Evolutionary conservation across 2,797 vertebrate species (phyloP), one percentile per base, ranked within the genome.

Genomic region (Orestias chungarensis): DNA sequence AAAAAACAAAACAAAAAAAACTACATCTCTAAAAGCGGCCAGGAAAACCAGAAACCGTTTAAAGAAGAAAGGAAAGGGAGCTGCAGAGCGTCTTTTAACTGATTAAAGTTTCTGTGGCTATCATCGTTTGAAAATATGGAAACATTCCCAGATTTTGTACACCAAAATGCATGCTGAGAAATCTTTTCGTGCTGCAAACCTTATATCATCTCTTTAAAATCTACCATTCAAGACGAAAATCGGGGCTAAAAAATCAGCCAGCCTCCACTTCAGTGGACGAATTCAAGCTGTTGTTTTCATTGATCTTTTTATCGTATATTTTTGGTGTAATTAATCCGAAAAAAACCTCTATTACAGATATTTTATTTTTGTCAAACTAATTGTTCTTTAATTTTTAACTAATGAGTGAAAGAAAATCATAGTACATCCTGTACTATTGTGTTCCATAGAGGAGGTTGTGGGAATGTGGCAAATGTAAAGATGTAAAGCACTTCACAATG

Each of bases 11-110:
- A n/a, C n/a, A n/a, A n/a, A n/a, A n/a, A n/a, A n/a, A n/a, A n/a
- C n/a, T n/a, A n/a, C 74, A 84, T 82, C 86, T 83, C 79, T 85
- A 83, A 87, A 76, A 15, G 87, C 86, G 91, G 78, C 87, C 82
- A 93, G 89, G 89, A 85, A 91, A 92, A 92, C 82, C 73, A 84
- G 70, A 81, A 85, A 87, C 85, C 80, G 83, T 75, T 71, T 57
- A 70, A 76, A 76, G 71, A 64, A 64, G 61, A 72, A 76, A 52
- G 68, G 23, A 42, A 0, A 40, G 57, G 49, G 80, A 54, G 55
- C 82, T 84, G 72, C 50, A 64, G 71, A 82, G 80, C 70, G 67
- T 25, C 61, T 67, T 78, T 50, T 54, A 18, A 54, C 38, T 12
- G n/a, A 54, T 25, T 31, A 73, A 74, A 75, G 79, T 78, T 68